phyloP scores from a whole-genome alignment of 2,888 invertebrate species.

The Anagyrus pseudococci region DNA sequence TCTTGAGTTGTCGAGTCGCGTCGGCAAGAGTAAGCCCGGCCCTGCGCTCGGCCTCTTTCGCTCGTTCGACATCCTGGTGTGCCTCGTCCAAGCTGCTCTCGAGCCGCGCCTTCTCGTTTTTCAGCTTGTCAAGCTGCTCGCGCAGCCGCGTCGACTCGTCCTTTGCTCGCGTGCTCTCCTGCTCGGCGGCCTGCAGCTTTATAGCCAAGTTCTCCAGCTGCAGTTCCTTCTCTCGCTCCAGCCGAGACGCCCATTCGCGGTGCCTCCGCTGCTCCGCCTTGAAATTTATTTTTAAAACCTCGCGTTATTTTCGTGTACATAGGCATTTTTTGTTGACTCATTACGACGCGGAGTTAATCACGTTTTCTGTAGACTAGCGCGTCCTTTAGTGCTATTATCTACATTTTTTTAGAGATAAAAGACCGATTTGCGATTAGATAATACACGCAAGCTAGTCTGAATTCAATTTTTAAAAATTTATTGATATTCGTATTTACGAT shows the following conservation, averaged over 20 bases:
- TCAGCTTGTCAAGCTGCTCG: slow-evolving; percentile 70
- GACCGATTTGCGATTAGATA: too few species aligned
- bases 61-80: slow-evolving; percentile 63
- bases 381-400: too few species aligned
- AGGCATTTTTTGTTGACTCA: too few species aligned
- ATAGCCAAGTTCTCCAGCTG: slow-evolving; percentile 79
- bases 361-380: too few species aligned
- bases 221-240: slow-evolving; percentile 83
- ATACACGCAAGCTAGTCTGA: too few species aligned
- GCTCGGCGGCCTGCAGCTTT: slow-evolving; percentile 73
- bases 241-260: slow-evolving; percentile 80
- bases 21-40: slow-evolving; percentile 61
- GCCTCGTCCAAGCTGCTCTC: slow-evolving; percentile 67
- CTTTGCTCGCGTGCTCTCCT: slow-evolving; percentile 70
- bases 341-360: too few species aligned
- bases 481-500: too few species aligned
- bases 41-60: slow-evolving; percentile 68
- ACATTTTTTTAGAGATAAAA: too few species aligned
- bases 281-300: too few species aligned
- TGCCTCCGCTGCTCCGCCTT: slow-evolving; percentile 78
- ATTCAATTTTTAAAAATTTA: too few species aligned
- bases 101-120: slow-evolving; percentile 65
- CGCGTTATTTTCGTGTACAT: too few species aligned
- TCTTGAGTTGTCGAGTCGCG: slow-evolving; percentile 53
- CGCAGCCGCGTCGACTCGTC: slow-evolving; percentile 73